Evolutionary conservation across 2,888 invertebrate species (phyloP), one percentile per base, ranked within the genome.

Genomic region (Leptarthrus brevirostris): DNA sequence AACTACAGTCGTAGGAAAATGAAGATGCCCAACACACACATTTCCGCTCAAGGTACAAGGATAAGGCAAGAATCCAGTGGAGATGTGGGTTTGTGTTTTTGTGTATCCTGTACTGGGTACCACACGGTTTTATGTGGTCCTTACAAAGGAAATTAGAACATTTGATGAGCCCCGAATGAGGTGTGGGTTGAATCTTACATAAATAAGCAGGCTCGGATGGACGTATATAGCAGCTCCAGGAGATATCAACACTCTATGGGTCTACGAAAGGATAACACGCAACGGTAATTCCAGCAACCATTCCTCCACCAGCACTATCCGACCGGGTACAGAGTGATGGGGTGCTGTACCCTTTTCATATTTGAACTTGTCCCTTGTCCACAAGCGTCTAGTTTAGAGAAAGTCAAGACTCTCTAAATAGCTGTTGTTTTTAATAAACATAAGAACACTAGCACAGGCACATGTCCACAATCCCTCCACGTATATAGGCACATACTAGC

Each of bases 371-470:
- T 72, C 72, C 61, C 72, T 72, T 72, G 72, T 72, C 72, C 72
- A 72, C 72, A 47, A 61, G 47, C 58, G 49, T 72, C 58, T 72
- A 72, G 52, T 69, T 69, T 69, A 64, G 64, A 73, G 61, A 54
- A 71, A 73, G 61, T 61, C 75, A 71, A 71, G 71, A 71, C 53
- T 71, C 73, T 75, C 73, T 58, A 66, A 75, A 75, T 71, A 36
- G 71, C 72, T 58, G 71, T 54, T 75, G 74, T 75, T 75, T 75
- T 74, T 75, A 75, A 75, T 75, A 75, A 75, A 74, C 75, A 75
- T 24, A 44, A 24, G 72, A 44, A 52, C 53, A 70, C 58, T 18
- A 64, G 30, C 30, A 14, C 30, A 69, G 34, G 22, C 30, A 69
- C 69, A 69, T 18, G 36, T 30, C 34, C 69, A 52, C 34, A 52